phyloP scores from a whole-genome alignment of 1,140 invertebrate genomes.

The fruit fly (Drosophila melanogaster) region DNA sequence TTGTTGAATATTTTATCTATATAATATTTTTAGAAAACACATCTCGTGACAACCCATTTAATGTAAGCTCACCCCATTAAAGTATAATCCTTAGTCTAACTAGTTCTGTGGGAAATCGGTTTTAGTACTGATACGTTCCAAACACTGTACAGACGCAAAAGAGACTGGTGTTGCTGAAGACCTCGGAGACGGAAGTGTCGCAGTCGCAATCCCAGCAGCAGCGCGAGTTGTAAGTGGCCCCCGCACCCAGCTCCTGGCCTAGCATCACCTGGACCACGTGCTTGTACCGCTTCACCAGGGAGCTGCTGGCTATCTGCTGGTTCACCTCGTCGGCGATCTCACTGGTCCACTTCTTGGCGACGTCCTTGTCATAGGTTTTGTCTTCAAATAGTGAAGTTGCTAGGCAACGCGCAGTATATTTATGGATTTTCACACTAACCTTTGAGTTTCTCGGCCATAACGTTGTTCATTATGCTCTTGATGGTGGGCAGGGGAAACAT shows the following conservation, averaged over 20 bases:
- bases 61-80: slow-evolving; percentile 45
- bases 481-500: slow-evolving; percentile 66
- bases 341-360: slow-evolving; percentile 57
- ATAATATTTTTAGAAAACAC: neutral
- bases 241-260: slow-evolving; percentile 70
- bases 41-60: neutral
- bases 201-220: slow-evolving; percentile 76
- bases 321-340: slow-evolving; percentile 73
- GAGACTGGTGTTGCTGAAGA: slow-evolving; percentile 66
- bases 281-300: slow-evolving; percentile 66
- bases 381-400: slow-evolving; percentile 46
- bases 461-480: slow-evolving; percentile 57
- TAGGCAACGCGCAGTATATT: slow-evolving; percentile 31
- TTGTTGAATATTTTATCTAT: neutral
- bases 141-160: slow-evolving; percentile 75
- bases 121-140: slow-evolving; percentile 68
- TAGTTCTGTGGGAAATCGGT: neutral
- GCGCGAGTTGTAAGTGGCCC: slow-evolving; percentile 59
- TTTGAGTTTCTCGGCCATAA: slow-evolving; percentile 66
- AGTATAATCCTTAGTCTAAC: slow-evolving; percentile 44
- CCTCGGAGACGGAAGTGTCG: slow-evolving; percentile 67
- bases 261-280: slow-evolving; percentile 74
- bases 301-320: slow-evolving; percentile 58
- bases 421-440: slow-evolving; percentile 41
- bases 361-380: slow-evolving; percentile 62